Evolutionary conservation across 2,888 invertebrate species (phyloP).

Genomic region (Leucozona laternaria): DNA sequence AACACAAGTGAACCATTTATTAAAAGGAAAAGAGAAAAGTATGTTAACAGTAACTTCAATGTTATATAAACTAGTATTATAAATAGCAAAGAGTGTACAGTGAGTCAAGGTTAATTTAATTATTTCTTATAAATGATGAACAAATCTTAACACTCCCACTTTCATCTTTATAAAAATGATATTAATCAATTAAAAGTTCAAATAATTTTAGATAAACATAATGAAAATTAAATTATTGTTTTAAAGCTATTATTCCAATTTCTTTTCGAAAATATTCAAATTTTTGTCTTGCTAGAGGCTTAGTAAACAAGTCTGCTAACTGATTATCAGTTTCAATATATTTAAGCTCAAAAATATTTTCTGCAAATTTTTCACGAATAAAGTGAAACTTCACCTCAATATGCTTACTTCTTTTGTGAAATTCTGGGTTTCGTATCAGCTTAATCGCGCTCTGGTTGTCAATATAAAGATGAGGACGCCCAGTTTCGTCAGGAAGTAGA

Average conservation of each 20-base stretch:
- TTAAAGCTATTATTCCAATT: conserved; percentile 13
- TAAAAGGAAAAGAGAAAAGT: neutral
- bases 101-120: neutral
- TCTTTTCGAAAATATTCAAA: conserved; percentile 1
- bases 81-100: no score
- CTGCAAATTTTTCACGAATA: no score
- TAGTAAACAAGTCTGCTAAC: neutral
- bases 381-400: no score
- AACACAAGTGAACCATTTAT: no score
- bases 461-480: no score
- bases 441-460: no score
- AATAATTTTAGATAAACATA: neutral
- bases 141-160: neutral
- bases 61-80: neutral
- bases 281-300: neutral
- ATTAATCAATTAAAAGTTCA: neutral
- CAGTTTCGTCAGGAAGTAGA: no score
- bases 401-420: no score
- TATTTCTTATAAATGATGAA: neutral
- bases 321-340: no score
- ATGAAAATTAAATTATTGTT: no score
- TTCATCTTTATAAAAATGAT: conserved; percentile 25
- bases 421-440: no score
- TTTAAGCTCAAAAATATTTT: no score
- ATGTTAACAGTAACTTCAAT: neutral